Percentiles rank a stretch among this genome's conserved stretches.
phyloP scores from a whole-genome alignment of 2,888 invertebrate genomes.

The Adelphocoris suturalis region DNA sequence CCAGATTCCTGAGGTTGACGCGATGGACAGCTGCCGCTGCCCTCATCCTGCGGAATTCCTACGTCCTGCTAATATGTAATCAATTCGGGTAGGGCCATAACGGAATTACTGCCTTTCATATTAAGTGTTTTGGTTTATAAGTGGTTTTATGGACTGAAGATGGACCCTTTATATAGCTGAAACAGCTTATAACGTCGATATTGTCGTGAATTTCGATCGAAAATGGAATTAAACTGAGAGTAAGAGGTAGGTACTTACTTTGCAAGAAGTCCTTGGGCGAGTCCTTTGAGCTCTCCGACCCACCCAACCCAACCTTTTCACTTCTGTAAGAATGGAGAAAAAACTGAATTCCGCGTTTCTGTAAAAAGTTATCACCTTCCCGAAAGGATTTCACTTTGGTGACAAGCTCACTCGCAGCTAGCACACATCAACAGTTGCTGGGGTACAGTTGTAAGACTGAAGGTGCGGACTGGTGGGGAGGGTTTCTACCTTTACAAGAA shows the following conservation, averaged over 20 bases:
- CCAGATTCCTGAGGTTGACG: constrained; percentile 46
- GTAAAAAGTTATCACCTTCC: constrained; percentile 41
- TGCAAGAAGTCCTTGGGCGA: constrained; percentile 45
- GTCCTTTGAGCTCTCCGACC: constrained; percentile 11
- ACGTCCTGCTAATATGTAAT: constrained; percentile 14
- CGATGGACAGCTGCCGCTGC: constrained; percentile 39
- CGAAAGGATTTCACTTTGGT: constrained; percentile 37
- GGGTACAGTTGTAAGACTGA: constrained; percentile 50
- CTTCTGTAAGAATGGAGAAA: not conserved
- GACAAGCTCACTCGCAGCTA: not conserved
- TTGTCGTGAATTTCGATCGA: not conserved
- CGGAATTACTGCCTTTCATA: not conserved
- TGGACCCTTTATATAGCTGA: not conserved
- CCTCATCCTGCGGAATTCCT: constrained; percentile 37
- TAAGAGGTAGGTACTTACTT: constrained; percentile 3
- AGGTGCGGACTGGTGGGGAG: constrained; percentile 20
- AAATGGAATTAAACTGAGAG: not conserved
- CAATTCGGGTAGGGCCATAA: constrained; percentile 12
- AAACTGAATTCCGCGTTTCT: constrained; percentile 34
- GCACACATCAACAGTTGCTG: constrained; percentile 29
- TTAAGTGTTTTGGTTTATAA: not conserved
- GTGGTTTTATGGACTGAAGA: not conserved
- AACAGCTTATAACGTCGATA: not conserved
- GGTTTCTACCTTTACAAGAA: constrained; percentile 23
- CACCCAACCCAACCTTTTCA: constrained; percentile 10